These are phyloP conservation scores for Lathamus discolor DNA, from an alignment of 2,113 vertebrate genomes.

Conservation along the genomic window DNA sequence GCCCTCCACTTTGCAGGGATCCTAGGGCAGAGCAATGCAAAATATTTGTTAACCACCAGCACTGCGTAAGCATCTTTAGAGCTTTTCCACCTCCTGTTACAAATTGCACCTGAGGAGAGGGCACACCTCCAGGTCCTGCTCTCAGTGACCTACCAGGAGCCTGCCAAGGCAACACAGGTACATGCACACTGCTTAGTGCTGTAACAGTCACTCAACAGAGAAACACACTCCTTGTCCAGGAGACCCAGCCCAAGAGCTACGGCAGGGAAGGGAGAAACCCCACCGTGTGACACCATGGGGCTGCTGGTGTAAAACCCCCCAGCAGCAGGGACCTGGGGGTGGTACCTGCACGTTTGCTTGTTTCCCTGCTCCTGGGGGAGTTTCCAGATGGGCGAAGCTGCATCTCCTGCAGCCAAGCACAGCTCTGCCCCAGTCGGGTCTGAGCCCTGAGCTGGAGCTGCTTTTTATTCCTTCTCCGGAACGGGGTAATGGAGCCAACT, in stretches of 20 bases:
- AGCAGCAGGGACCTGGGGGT: background rate
- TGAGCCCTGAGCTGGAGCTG: background rate
- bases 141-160: background rate
- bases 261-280: background rate
- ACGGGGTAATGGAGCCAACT: background rate
- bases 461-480: background rate
- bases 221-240: background rate
- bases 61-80: rapidly evolving
- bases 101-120: background rate
- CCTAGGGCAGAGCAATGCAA: background rate
- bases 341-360: rapidly evolving
- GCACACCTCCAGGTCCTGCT: rapidly evolving
- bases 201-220: background rate
- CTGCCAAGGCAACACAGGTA: background rate
- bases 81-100: background rate
- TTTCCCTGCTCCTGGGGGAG: background rate
- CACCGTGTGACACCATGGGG: rapidly evolving
- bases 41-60: background rate
- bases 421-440: background rate
- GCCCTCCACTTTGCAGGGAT: background rate
- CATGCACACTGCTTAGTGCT: rapidly evolving
- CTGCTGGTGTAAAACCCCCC: background rate
- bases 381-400: background rate
- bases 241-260: rapidly evolving
- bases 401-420: background rate